A percentile compares a stretch with the other conserved stretches of the same genome.
These are phyloP conservation scores for Hyposmocoma kahamanoa DNA, from an alignment of 1,140 invertebrate species.

Conservation along the genomic window DNA sequence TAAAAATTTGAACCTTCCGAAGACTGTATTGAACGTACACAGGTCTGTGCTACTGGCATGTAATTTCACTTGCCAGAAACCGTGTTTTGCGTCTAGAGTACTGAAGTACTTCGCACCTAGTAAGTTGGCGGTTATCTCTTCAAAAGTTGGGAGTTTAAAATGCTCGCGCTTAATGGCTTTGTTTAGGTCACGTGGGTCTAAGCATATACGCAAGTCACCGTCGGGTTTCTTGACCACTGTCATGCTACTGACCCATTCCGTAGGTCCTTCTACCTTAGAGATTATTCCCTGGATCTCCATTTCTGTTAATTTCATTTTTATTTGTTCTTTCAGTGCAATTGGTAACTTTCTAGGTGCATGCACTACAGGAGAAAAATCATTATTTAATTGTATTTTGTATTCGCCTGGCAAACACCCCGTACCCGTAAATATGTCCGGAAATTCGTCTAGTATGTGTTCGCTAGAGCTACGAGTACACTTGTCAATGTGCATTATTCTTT, in stretches of 20 bases:
- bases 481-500: neutral
- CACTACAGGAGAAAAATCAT: conserved; percentile 3
- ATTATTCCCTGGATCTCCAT: conserved; percentile 3
- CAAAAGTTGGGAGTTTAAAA: conserved; percentile 49
- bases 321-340: conserved; percentile 2
- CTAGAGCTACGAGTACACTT: too few relatives aligned
- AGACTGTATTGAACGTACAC: conserved; percentile 53
- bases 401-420: conserved; percentile 6
- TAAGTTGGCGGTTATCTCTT: conserved; percentile 49
- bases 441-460: neutral
- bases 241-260: conserved; percentile 63
- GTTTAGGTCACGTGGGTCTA: conserved; percentile 70
- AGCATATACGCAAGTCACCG: conserved; percentile 56
- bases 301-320: conserved; percentile 4
- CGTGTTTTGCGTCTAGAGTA: conserved; percentile 57
- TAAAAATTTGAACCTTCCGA: conserved; percentile 18
- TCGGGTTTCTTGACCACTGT: conserved; percentile 61
- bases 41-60: conserved; percentile 37
- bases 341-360: conserved; percentile 9
- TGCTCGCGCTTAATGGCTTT: conserved; percentile 46
- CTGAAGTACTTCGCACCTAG: conserved; percentile 48
- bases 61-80: conserved; percentile 35
- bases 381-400: conserved; percentile 9
- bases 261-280: conserved; percentile 24
- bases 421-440: conserved; percentile 6